Evolutionary conservation across 2,888 invertebrate genomes (phyloP).

Genomic region (Aporophyla lueneburgensis): DNA sequence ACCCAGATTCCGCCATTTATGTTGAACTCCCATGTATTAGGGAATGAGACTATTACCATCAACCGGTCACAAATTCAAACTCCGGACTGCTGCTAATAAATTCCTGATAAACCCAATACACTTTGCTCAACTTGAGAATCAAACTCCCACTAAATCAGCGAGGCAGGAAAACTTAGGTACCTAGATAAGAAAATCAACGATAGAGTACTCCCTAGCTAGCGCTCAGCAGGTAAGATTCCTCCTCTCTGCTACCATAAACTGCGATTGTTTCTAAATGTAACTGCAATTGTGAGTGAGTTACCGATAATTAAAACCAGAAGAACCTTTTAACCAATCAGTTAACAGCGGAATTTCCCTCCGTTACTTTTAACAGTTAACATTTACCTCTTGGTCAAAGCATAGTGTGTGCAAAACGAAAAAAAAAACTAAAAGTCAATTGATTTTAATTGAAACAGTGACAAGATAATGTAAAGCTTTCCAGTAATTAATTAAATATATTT

Average conservation of each 20-base stretch:
- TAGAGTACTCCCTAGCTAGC: neutral
- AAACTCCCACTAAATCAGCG: neutral
- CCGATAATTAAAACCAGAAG: neutral
- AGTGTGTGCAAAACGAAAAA: neutral
- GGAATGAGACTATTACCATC: no score
- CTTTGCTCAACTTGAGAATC: neutral
- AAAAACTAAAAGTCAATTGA: slow-evolving; percentile 4
- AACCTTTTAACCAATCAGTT: neutral
- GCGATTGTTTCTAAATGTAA: neutral
- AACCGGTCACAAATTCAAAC: no score
- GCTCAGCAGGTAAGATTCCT: neutral
- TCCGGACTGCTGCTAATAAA: no score
- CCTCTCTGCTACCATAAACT: neutral
- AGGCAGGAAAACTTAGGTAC: neutral
- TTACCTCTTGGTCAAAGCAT: slow-evolving; percentile 11
- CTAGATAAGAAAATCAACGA: neutral
- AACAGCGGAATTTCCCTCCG: neutral
- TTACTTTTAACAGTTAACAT: slow-evolving; percentile 5
- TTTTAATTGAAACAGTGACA: slow-evolving; percentile 13
- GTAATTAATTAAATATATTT: neutral
- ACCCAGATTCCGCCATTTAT: no score
- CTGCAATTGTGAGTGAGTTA: neutral
- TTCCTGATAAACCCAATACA: no score
- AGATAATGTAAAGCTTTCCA: slow-evolving; percentile 13
- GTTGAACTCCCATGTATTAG: no score